These are phyloP conservation scores for rat (Rattus norvegicus) DNA, from an alignment of 2,113 vertebrate genomes.

Conservation along the genomic window GRCr8 NC_086039.1:118270001-118270500, in stretches of 20 bases:
- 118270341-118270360: not conserved
- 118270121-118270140: not conserved
- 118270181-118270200: not conserved
- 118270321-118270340: not conserved
- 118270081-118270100: not conserved
- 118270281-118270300: not conserved
- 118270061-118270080: not conserved
- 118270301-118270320: not conserved
- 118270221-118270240: not conserved
- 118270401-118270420: not conserved
- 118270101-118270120: not conserved
- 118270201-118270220: not conserved
- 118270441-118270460: not conserved
- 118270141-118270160: not conserved
- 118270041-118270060: not conserved
- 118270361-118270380: not conserved
- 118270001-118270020: not conserved
- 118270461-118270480: not conserved
- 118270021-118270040: not conserved
- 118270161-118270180: not conserved
- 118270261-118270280: not conserved
- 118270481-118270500: not conserved
- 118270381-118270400: not conserved
- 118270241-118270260: not conserved
- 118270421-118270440: not conserved